A percentile compares a stretch with the other conserved stretches of the same genome.
Conservation (phyloP, 2,888 invertebrate species). For the Eupithecia pulchellata region DNA sequence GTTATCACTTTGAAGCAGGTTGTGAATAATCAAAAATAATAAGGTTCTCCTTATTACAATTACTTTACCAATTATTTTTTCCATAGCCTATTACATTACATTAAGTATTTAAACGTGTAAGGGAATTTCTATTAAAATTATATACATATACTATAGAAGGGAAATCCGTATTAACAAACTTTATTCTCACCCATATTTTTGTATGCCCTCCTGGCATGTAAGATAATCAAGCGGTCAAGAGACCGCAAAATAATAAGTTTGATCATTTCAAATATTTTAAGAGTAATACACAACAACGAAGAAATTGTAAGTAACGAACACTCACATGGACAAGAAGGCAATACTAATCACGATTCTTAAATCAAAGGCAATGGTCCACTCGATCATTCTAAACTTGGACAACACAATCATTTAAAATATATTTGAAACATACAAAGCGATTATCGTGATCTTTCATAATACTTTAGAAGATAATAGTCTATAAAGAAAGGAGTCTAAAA, state of each 20-base stretch:
- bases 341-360: slow-evolving; percentile 19
- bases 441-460: slow-evolving; percentile 6
- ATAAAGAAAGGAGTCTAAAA: not conserved
- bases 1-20: not conserved
- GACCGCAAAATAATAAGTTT: not conserved
- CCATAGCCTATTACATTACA: not conserved
- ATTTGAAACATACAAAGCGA: not conserved
- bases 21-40: not conserved
- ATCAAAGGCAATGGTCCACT: slow-evolving; percentile 7
- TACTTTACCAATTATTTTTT: not conserved
- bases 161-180: not conserved
- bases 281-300: not conserved
- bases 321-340: not conserved
- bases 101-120: not conserved
- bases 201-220: too few species aligned
- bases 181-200: too few species aligned
- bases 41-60: not conserved
- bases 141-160: not conserved
- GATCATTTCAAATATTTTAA: not conserved
- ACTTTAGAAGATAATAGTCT: slow-evolving; percentile 4
- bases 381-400: not conserved
- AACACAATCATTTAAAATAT: not conserved
- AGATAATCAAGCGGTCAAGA: too few species aligned
- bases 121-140: not conserved
- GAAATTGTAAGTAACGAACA: slow-evolving; percentile 4